phyloP scores from a whole-genome alignment of 92 coral and sea anemone genomes.

The Parazoanthus swiftii region DNA sequence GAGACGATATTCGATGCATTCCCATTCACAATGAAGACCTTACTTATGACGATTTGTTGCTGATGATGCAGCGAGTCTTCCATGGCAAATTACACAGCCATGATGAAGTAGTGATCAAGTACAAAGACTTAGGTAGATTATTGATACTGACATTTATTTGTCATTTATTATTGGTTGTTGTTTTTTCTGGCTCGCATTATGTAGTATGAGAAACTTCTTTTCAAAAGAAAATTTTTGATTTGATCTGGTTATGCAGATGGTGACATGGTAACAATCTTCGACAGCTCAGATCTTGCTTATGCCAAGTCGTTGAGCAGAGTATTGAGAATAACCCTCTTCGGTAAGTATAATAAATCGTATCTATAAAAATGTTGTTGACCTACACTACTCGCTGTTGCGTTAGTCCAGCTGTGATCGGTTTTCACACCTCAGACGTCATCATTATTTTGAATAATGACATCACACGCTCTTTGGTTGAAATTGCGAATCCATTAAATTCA shows the following conservation, averaged over 20 bases:
- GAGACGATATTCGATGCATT: constrained; percentile 93
- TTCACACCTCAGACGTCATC: not conserved
- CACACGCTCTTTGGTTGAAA: not conserved
- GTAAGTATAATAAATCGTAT: constrained; percentile 55
- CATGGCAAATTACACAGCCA: constrained; percentile 79
- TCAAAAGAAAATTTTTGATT: not conserved
- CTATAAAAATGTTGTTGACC: not conserved
- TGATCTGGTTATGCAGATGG: constrained; percentile 69
- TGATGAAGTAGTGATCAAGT: constrained; percentile 94
- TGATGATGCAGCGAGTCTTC: constrained; percentile 99
- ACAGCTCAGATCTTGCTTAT: constrained; percentile 91
- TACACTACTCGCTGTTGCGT: too few species aligned
- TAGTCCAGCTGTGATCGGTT: too few species aligned
- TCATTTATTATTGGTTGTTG: not conserved
- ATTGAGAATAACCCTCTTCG: constrained; percentile 88
- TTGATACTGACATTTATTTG: too few species aligned
- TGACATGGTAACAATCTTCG: constrained; percentile 94
- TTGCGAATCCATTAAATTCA: not conserved
- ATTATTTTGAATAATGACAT: not conserved
- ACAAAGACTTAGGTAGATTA: constrained; percentile 86
- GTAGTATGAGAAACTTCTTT: not conserved
- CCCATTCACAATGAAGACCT: constrained; percentile 99
- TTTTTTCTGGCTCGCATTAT: not conserved
- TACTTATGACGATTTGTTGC: constrained; percentile 90
- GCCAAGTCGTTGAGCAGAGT: constrained; percentile 89